Percentiles rank a stretch among this genome's conserved stretches.
These are phyloP conservation scores for Celastrina argiolus DNA, from an alignment of 2,888 invertebrate genomes.

Conservation along the genomic window DNA sequence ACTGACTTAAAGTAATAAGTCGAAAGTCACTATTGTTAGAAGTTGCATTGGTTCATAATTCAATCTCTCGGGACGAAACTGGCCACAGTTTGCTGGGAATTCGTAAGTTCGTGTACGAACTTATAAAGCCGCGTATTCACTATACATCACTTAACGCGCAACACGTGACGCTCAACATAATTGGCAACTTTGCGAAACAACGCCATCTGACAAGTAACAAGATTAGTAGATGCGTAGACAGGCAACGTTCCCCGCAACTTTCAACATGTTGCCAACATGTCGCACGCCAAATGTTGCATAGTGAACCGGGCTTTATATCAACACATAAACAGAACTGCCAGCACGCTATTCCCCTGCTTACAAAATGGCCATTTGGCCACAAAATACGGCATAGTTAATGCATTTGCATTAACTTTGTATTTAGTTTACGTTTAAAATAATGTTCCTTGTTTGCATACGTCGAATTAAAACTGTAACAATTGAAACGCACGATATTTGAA, in stretches of 20 bases:
- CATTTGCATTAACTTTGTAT: background rate
- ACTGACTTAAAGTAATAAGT: constrained; percentile 24
- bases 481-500: constrained; percentile 1
- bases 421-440: constrained; percentile 1
- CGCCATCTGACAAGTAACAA: too few relatives aligned
- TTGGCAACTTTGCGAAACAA: too few relatives aligned
- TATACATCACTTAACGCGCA: too few relatives aligned
- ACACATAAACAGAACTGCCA: constrained; percentile 26
- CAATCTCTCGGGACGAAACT: constrained; percentile 47
- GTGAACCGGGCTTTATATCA: too few relatives aligned
- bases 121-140: too few relatives aligned
- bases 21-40: constrained; percentile 38
- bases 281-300: too few relatives aligned
- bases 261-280: too few relatives aligned
- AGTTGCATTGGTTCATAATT: constrained; percentile 55
- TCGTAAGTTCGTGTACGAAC: constrained; percentile 41
- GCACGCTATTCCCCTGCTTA: constrained; percentile 19
- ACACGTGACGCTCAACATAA: too few relatives aligned
- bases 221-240: too few relatives aligned
- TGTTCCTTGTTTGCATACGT: background rate
- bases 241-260: too few relatives aligned
- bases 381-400: background rate
- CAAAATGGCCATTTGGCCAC: background rate
- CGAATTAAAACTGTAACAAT: background rate
- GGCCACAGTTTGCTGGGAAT: constrained; percentile 42